Base-by-base conservation (phyloP, 2,888 invertebrate species). In the Acleris emargana region DNA sequence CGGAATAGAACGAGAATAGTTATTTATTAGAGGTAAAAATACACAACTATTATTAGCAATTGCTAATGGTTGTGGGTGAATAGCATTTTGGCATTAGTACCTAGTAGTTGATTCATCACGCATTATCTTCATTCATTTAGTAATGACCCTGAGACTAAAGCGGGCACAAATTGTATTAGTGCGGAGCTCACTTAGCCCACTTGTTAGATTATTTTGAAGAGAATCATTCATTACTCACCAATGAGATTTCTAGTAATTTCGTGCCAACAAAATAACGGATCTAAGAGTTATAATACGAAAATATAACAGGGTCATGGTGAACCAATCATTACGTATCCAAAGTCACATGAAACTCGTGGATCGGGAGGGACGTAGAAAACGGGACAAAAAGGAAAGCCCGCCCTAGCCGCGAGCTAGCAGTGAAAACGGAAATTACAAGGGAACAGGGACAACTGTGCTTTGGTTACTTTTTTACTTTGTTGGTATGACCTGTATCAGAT, bases 41-140 rank as follows among this genome's bases (percentile, higher is more conserved):
- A 13, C 38, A 38, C 13, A 38, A 38, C 38, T 38, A 38, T 38
- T 38, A 38, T 38, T 38, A 13, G 38, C 38, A 38, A 38, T 38
- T 38, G 38, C 38, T 38, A 38, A 38, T 38, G 38, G 13, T 38
- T 38, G 38, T 38, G 13, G 13, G 38, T 38, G 38, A 38, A 13
- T 13, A 45, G 49, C 50, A 49, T 51, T 42, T 64, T 64, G 64
- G 59, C 64, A 17, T n/a, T 45, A 16, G 20, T 54, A 32, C 16
- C 47, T 52, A 13, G n/a, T 50, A 49, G 28, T 22, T 60, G 59
- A 60, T 45, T 53, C 64, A 59, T 18, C 22, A 42, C 20, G 20
- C 32, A 59, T 59, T 16, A 45, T 38, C 43, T 64, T 64, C 50
- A 64, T 64, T 64, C 59, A 64, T 49, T 45, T 50, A n/a, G 18